Evolutionary conservation across 2,797 vertebrate genomes (phyloP).

Genomic region (Discoglossus pictus): DNA sequence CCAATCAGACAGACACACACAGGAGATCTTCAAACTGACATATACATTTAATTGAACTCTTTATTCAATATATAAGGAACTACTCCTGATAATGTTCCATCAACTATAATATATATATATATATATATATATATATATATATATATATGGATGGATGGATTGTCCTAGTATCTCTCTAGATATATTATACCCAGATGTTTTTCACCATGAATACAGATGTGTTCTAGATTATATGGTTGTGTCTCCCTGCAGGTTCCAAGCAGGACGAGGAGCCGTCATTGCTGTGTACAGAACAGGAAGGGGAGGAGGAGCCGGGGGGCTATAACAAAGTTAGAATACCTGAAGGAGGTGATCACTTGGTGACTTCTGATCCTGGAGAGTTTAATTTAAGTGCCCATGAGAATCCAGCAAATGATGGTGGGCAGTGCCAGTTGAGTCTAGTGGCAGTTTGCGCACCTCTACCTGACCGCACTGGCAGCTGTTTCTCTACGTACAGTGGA

Average conservation of each 20-base stretch:
- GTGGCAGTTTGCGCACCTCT: slow-evolving; percentile 19
- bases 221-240: accelerated
- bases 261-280: slow-evolving; percentile 10
- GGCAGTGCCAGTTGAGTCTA: slow-evolving; percentile 19
- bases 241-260: accelerated
- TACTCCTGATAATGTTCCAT: too few species aligned
- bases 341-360: not conserved
- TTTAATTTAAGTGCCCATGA: not conserved
- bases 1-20: too few species aligned
- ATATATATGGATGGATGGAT: too few species aligned
- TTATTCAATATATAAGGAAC: too few species aligned
- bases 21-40: too few species aligned
- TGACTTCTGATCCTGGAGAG: not conserved
- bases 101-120: too few species aligned
- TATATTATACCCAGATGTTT: too few species aligned
- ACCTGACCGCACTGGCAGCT: not conserved
- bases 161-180: too few species aligned
- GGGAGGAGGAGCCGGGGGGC: not conserved
- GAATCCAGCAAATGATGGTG: not conserved
- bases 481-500: not conserved
- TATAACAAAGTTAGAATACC: not conserved
- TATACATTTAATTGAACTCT: too few species aligned
- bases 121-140: too few species aligned
- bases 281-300: not conserved
- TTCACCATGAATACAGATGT: too few species aligned